Evolutionary conservation across 2,113 vertebrate genomes (phyloP).

Genomic region (Regulus satrapa): DNA sequence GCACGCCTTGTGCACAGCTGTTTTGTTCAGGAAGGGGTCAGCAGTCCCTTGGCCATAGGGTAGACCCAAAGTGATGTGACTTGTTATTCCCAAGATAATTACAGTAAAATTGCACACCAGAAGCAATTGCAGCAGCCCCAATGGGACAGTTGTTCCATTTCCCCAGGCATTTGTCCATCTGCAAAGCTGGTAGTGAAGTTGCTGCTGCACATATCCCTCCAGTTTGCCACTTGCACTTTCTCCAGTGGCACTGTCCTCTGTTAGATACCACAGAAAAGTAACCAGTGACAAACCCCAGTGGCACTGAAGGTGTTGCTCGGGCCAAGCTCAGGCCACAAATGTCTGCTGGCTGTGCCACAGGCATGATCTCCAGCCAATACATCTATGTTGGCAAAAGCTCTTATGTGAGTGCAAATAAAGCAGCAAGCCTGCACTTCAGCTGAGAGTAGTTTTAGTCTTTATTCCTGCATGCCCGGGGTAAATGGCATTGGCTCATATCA

Average conservation of each 20-base stretch:
- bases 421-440: neutral
- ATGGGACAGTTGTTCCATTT: neutral
- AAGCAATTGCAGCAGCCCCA: rapidly evolving
- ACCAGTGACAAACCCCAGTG: neutral
- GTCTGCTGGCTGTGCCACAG: neutral
- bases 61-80: neutral
- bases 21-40: neutral
- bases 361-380: neutral
- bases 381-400: neutral
- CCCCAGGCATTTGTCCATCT: neutral
- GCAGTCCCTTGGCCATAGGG: neutral
- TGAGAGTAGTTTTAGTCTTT: neutral
- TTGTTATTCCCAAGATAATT: neutral
- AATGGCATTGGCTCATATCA: neutral
- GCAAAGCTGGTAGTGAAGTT: neutral
- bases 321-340: neutral
- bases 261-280: neutral
- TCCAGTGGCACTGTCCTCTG: neutral
- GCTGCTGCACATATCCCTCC: neutral
- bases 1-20: neutral
- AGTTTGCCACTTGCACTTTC: neutral
- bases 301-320: neutral
- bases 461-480: neutral
- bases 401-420: neutral
- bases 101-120: neutral